phyloP scores from a whole-genome alignment of 2,888 invertebrate genomes.

The Psococerastis gibbosa region DNA sequence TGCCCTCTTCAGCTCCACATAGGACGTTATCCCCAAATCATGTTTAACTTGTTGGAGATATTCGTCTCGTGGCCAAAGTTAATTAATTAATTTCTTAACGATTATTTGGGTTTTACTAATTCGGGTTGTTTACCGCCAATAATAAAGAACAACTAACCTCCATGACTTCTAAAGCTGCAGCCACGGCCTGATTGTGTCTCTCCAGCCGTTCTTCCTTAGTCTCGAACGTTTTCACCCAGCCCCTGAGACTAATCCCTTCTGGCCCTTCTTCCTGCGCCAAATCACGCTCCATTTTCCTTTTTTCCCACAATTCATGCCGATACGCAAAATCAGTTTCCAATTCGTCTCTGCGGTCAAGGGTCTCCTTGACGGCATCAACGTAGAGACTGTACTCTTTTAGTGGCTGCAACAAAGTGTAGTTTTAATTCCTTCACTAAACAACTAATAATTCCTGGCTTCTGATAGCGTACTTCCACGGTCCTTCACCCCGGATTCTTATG shows the following conservation, averaged over 20 bases:
- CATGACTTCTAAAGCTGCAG: conserved; percentile 19
- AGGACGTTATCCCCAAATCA: no score
- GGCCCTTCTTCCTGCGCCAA: conserved; percentile 26
- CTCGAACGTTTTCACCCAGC: conserved; percentile 28
- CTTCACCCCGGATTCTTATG: background rate
- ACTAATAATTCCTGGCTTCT: no score
- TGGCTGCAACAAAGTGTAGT: conserved; percentile 24
- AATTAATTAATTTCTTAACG: no score
- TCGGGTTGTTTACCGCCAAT: no score
- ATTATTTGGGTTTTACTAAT: no score
- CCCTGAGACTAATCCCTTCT: background rate
- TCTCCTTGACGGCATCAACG: conserved; percentile 46
- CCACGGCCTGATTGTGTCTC: conserved; percentile 23
- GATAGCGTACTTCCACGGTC: no score
- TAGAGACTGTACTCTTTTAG: conserved; percentile 41
- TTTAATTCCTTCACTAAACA: no score
- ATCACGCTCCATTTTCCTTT: conserved; percentile 39
- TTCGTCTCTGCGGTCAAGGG: conserved; percentile 38
- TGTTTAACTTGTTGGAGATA: no score
- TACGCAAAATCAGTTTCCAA: conserved; percentile 44
- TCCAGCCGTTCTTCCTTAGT: conserved; percentile 35
- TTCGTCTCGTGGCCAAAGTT: no score
- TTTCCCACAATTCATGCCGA: conserved; percentile 40
- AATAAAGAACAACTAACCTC: conserved; percentile 19
- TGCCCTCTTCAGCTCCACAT: no score